Evolutionary conservation across 2,797 vertebrate species (phyloP).

Genomic region (Aphelocoma californica): DNA sequence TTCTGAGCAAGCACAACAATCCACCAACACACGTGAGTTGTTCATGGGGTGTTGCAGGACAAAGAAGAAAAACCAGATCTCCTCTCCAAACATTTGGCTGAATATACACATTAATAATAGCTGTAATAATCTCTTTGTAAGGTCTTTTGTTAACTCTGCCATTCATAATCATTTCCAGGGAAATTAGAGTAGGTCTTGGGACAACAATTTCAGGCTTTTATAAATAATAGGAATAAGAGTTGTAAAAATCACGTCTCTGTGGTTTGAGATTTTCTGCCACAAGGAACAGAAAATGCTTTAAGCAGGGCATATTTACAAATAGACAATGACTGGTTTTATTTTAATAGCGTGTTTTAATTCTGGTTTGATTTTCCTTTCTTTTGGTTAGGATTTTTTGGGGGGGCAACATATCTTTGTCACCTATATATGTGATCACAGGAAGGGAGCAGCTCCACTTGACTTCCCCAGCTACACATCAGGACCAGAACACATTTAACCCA

Average conservation of each 20-base stretch:
- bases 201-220: neutral
- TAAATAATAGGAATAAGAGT: neutral
- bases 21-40: neutral
- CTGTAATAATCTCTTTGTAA: neutral
- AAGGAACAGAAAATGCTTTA: neutral
- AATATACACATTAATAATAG: neutral
- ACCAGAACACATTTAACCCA: neutral
- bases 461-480: neutral
- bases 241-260: constrained; percentile 6
- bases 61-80: neutral
- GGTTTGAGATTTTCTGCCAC: neutral
- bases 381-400: neutral
- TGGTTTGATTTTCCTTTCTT: neutral
- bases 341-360: neutral
- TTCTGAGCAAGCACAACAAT: neutral
- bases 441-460: neutral
- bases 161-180: neutral
- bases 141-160: neutral
- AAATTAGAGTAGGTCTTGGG: neutral
- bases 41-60: neutral
- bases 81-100: neutral
- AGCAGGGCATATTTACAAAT: neutral
- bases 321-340: neutral
- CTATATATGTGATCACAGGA: neutral
- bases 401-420: neutral